phyloP scores from a whole-genome alignment of 2,888 invertebrate species.

The Phengaris arion region DNA sequence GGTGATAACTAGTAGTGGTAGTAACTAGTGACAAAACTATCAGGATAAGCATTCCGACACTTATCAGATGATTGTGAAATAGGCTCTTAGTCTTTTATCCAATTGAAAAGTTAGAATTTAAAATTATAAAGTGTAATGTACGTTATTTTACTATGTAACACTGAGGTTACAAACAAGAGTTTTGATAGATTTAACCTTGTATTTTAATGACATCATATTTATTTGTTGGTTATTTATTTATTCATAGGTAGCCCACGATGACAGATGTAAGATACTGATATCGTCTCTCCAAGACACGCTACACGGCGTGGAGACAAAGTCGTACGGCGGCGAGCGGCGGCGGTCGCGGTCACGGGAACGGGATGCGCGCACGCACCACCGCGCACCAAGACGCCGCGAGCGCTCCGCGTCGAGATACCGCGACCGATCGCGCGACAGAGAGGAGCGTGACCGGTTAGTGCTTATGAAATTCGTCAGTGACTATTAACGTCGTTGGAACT shows the following conservation, averaged over 20 bases:
- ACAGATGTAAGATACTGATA: slow-evolving; percentile 98
- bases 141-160: too few relatives aligned
- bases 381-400: slow-evolving; percentile 66
- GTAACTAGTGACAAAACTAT: too few relatives aligned
- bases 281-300: slow-evolving; percentile 97
- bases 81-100: too few relatives aligned
- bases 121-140: too few relatives aligned
- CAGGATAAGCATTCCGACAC: too few relatives aligned
- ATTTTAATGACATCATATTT: too few relatives aligned
- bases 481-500: not conserved
- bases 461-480: too few relatives aligned
- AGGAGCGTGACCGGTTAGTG: slow-evolving; percentile 66
- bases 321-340: slow-evolving; percentile 85
- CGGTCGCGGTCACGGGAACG: slow-evolving; percentile 72
- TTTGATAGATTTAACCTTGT: too few relatives aligned
- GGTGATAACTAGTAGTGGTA: too few relatives aligned
- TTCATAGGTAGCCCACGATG: slow-evolving; percentile 91
- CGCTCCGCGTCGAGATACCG: slow-evolving; percentile 66
- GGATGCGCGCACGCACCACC: slow-evolving; percentile 60
- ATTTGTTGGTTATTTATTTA: not conserved
- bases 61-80: too few relatives aligned
- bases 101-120: too few relatives aligned
- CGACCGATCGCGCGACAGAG: slow-evolving; percentile 67
- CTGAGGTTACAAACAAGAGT: too few relatives aligned
- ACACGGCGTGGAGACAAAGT: slow-evolving; percentile 98